A percentile compares a stretch with the other conserved stretches of the same genome.
phyloP scores from a whole-genome alignment of 2,113 vertebrate genomes.

The Atrichornis clamosus region DNA sequence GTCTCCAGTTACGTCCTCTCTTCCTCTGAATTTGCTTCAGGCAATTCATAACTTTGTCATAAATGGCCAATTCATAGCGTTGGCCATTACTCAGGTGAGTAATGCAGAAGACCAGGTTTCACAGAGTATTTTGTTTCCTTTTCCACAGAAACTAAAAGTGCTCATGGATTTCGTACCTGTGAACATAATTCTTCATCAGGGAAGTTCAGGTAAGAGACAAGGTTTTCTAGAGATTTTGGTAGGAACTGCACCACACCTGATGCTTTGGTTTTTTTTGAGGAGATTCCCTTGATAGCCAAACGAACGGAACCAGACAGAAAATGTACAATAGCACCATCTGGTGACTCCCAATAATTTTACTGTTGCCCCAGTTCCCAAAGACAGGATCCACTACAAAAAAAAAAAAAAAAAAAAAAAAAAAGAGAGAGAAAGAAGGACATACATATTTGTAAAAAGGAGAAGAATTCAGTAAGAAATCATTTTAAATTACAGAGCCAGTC shows the following conservation, averaged over 20 bases:
- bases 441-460: not conserved
- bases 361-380: constrained; percentile 5
- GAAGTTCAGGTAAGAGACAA: not conserved
- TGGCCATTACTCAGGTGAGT: not conserved
- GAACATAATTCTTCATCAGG: not conserved
- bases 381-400: not conserved
- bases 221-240: not conserved
- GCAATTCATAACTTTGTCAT: not conserved
- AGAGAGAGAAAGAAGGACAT: not conserved
- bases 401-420: not conserved
- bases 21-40: not conserved
- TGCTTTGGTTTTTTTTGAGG: not conserved
- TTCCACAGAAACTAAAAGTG: not conserved
- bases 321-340: constrained; percentile 66
- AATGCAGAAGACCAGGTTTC: not conserved
- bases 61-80: not conserved
- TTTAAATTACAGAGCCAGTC: not conserved
- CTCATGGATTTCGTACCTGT: not conserved
- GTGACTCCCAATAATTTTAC: constrained; percentile 48
- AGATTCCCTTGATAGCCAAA: not conserved
- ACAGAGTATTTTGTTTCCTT: not conserved
- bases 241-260: not conserved
- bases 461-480: not conserved
- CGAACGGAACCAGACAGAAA: not conserved
- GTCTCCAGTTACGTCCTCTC: not conserved